A percentile compares a stretch with the other conserved stretches of the same genome.
phyloP scores from a whole-genome alignment of 2,113 vertebrate genomes.

The Pollimyrus isidori region DNA sequence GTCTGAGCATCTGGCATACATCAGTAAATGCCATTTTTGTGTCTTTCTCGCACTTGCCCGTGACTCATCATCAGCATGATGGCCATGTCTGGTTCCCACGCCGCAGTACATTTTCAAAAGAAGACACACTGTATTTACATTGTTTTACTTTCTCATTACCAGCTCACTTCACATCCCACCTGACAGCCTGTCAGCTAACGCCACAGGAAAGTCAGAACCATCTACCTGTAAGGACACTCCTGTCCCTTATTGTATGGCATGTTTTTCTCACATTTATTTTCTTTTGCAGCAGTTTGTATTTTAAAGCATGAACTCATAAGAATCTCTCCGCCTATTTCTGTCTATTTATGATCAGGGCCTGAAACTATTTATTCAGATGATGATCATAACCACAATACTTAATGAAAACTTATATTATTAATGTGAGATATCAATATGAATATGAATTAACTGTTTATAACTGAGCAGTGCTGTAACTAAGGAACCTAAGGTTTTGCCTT shows the following conservation, averaged over 20 bases:
- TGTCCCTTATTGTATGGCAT: not conserved
- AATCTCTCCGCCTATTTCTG: not conserved
- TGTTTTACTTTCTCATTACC: not conserved
- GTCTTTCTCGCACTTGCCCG: not conserved
- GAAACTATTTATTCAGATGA: not conserved
- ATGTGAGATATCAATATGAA: not conserved
- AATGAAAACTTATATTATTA: not conserved
- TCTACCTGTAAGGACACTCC: not conserved
- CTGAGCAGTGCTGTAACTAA: not conserved
- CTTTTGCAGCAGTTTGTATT: not conserved
- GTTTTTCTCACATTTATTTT: not conserved
- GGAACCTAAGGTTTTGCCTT: not conserved
- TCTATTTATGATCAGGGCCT: not conserved
- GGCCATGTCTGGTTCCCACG: not conserved
- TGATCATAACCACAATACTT: not conserved
- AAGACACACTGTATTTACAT: not conserved
- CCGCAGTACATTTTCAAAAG: not conserved
- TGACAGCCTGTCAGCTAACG: not conserved
- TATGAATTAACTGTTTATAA: not conserved
- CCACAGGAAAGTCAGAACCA: not conserved
- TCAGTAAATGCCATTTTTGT: not conserved
- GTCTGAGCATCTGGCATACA: not conserved
- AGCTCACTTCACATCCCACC: not conserved
- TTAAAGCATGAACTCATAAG: not conserved
- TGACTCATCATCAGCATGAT: not conserved